phyloP scores from a whole-genome alignment of 2,113 vertebrate species.

The Prinia subflava region DNA sequence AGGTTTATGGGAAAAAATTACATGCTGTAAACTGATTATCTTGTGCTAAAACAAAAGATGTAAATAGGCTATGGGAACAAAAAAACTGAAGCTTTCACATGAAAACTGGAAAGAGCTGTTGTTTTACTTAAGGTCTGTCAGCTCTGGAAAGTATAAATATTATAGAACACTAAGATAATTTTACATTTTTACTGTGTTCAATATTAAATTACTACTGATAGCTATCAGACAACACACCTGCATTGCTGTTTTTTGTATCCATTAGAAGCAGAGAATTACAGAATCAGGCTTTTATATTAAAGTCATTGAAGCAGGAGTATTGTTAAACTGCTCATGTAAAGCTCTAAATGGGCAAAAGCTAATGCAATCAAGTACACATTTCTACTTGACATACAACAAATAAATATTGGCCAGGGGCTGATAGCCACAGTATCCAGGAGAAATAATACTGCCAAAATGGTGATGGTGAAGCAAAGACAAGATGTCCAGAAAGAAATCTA shows the following conservation, averaged over 20 bases:
- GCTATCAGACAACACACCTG: background rate
- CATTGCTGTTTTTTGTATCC: background rate
- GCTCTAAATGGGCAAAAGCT: background rate
- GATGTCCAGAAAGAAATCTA: background rate
- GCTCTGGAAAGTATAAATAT: background rate
- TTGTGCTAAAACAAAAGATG: background rate
- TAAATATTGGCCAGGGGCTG: background rate
- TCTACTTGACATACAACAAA: background rate
- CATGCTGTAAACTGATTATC: background rate
- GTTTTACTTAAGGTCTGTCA: background rate
- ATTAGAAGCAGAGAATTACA: background rate
- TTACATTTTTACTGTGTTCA: background rate
- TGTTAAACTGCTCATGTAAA: conserved; percentile 34
- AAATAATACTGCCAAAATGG: background rate
- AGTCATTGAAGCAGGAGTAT: background rate
- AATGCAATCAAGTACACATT: background rate
- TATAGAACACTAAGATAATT: background rate
- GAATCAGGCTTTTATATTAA: background rate
- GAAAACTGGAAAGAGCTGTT: background rate
- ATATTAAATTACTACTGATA: background rate
- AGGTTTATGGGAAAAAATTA: background rate
- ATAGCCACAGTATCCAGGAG: background rate
- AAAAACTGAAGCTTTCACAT: background rate
- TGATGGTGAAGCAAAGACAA: background rate
- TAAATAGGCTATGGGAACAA: background rate